A percentile compares a stretch with the other conserved stretches of the same genome.
These are phyloP conservation scores for Vollenhovia emeryi DNA, from an alignment of 1,140 invertebrate species.

Conservation along the genomic window DNA sequence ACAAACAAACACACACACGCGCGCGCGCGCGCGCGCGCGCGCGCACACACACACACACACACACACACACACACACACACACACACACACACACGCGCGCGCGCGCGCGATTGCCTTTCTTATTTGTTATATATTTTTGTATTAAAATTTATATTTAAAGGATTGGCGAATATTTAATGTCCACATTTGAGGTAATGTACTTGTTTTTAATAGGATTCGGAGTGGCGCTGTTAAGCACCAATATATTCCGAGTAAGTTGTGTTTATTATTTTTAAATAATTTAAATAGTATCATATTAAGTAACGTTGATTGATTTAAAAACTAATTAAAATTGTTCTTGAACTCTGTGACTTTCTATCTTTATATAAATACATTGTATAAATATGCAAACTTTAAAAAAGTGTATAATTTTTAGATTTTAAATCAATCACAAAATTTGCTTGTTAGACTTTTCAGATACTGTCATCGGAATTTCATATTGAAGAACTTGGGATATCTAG, in stretches of 20 bases:
- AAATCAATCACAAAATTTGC: neutral
- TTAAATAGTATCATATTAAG: no score
- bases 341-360: no score
- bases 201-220: neutral
- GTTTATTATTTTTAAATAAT: neutral
- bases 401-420: no score
- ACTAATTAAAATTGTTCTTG: no score
- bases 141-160: neutral
- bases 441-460: neutral
- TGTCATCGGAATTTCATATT: neutral
- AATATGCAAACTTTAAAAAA: no score
- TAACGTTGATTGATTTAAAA: neutral
- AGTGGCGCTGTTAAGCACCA: neutral
- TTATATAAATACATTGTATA: no score
- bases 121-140: no score
- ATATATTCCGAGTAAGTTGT: slow-evolving; percentile 12
- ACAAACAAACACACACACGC: no score
- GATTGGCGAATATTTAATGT: neutral
- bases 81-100: no score
- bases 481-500: neutral
- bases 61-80: no score
- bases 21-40: no score
- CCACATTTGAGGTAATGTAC: neutral
- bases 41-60: no score
- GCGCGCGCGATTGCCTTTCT: neutral